Conservation (phyloP, 2,113 vertebrate species). For the Muscicapa adusta region DNA sequence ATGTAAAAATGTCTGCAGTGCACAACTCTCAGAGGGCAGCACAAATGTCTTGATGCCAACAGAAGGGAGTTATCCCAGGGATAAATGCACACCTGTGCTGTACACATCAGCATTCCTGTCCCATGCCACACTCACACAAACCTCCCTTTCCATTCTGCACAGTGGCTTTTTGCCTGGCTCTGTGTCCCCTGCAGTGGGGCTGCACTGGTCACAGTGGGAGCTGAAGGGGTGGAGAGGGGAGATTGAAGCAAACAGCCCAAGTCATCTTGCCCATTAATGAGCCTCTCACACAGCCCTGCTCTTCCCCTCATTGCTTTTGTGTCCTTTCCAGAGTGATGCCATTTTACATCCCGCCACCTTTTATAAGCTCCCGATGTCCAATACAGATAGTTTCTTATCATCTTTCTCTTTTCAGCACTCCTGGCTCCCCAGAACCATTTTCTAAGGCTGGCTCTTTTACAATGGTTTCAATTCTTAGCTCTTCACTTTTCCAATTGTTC, state of each 20-base stretch:
- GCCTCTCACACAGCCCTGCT: not conserved
- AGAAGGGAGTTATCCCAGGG: not conserved
- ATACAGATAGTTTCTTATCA: constrained; percentile 34
- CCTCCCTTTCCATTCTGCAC: not conserved
- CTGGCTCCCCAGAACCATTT: constrained; percentile 44
- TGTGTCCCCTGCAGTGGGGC: not conserved
- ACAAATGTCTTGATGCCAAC: not conserved
- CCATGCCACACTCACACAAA: not conserved
- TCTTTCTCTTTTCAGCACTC: constrained; percentile 46
- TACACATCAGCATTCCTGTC: not conserved
- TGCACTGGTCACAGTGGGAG: not conserved
- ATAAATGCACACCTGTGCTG: not conserved
- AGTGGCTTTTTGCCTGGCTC: not conserved
- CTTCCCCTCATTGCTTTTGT: constrained; percentile 19
- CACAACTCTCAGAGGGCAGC: not conserved
- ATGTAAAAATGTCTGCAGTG: not conserved
- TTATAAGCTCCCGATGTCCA: constrained; percentile 57
- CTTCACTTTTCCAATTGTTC: constrained; percentile 51
- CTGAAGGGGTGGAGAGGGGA: not conserved
- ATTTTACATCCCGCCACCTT: constrained; percentile 40
- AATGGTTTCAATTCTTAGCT: constrained; percentile 43
- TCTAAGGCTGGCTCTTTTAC: constrained; percentile 11
- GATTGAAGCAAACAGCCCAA: not conserved
- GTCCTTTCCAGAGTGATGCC: constrained; percentile 43
- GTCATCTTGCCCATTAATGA: constrained; percentile 10